Percentiles rank a stretch among this genome's conserved stretches.
Evolutionary conservation across 2,888 invertebrate genomes (phyloP).

Genomic region (Nymphalis c-album): DNA sequence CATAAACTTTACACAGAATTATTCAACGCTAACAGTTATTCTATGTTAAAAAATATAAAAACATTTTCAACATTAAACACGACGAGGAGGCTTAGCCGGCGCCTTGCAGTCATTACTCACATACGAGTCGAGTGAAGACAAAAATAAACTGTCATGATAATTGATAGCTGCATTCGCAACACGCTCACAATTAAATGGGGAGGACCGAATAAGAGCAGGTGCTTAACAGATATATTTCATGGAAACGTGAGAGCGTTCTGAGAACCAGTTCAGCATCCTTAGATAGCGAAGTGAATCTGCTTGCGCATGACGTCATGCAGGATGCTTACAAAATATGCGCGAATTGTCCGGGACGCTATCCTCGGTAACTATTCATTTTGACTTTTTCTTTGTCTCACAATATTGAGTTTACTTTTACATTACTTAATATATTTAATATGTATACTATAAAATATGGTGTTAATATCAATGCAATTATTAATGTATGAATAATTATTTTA

Average conservation of each 20-base stretch:
- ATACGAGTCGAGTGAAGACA: slow-evolving; percentile 44
- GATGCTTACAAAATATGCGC: slow-evolving; percentile 29
- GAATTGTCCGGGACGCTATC: slow-evolving; percentile 20
- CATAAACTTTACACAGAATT: not conserved
- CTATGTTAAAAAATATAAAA: slow-evolving; percentile 17
- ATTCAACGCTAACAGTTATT: not conserved
- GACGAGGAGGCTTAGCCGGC: slow-evolving; percentile 35
- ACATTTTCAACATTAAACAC: slow-evolving; percentile 26
- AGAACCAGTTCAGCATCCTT: slow-evolving; percentile 55
- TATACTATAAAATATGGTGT: too few species aligned
- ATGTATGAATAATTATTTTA: too few species aligned
- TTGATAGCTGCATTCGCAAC: slow-evolving; percentile 62
- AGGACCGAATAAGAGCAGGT: slow-evolving; percentile 67
- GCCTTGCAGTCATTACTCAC: slow-evolving; percentile 45
- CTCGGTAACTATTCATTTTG: slow-evolving; percentile 11
- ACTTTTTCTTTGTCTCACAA: slow-evolving; percentile 14
- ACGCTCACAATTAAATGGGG: slow-evolving; percentile 60
- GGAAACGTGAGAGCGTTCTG: slow-evolving; percentile 63
- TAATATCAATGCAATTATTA: too few species aligned
- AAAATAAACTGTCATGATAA: slow-evolving; percentile 59
- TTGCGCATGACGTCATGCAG: slow-evolving; percentile 57
- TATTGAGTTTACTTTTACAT: not conserved
- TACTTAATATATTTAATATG: not conserved
- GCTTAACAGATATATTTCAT: slow-evolving; percentile 59
- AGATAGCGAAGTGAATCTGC: slow-evolving; percentile 45